phyloP scores from a whole-genome alignment of 2,888 invertebrate species.

The Trissonchulus latispiculum region DNA sequence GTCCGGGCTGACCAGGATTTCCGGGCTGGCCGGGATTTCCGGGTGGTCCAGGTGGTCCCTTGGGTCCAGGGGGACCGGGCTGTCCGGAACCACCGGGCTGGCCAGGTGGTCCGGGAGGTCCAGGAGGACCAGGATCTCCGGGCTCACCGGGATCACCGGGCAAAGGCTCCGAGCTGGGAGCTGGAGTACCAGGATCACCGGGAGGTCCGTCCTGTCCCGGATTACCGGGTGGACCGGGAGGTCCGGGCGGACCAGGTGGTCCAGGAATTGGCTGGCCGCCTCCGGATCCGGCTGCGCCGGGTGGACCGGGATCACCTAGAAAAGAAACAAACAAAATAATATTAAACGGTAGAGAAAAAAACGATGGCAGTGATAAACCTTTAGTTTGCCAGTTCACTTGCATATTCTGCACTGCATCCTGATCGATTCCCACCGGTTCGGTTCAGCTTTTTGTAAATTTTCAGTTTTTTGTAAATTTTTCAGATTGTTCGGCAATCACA shows the following conservation, averaged over 20 bases:
- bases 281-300: conserved; percentile 18
- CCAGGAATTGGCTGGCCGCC: conserved; percentile 20
- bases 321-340: no score
- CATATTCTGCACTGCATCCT: no score
- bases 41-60: conserved; percentile 23
- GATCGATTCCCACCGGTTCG: no score
- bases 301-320: conserved; percentile 20
- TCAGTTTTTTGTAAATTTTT: no score
- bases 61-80: conserved; percentile 21
- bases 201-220: conserved; percentile 20
- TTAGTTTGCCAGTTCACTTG: no score
- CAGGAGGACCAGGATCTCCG: conserved; percentile 80
- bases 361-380: no score
- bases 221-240: conserved; percentile 22
- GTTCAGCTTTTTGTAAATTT: no score
- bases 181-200: conserved; percentile 21
- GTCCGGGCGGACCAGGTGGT: conserved; percentile 25
- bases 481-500: no score
- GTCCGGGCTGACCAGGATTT: conserved; percentile 15
- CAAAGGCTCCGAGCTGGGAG: conserved; percentile 14
- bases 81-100: conserved; percentile 69
- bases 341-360: no score
- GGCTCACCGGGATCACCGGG: conserved; percentile 64
- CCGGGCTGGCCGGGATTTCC: conserved; percentile 23
- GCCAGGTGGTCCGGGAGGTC: conserved; percentile 71